Base-by-base conservation (phyloP, 2,113 vertebrate species). In the Haemorhous mexicanus region DNA sequence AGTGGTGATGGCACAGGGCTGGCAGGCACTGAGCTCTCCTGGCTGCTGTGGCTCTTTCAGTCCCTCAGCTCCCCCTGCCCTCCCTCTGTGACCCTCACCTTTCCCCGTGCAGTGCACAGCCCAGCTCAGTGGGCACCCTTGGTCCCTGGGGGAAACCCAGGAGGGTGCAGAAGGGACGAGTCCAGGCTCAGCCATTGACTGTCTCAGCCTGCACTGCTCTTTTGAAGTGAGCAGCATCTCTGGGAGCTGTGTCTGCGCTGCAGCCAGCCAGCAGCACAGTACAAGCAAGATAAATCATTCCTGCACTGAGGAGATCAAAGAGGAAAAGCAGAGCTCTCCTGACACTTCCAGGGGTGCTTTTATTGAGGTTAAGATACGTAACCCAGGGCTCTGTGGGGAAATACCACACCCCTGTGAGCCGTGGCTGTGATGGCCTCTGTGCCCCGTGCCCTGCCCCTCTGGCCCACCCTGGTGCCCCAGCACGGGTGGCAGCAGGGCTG, bases 81-180 rank as follows among this genome's bases (percentile, higher is more conserved):
- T 64, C n/a, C 7, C 62, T 2, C 56, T 2, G 3, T 17, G n/a
- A 11, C 52, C 52, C n/a, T 44, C 5, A 2, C n/a, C 55, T 43
- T 18, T 24, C 5, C 21, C 16, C 19, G 20, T 4, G 13, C 0
- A 8, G 56, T 2, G 50, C 37, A 32, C 3, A 22, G 2, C n/a
- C 26, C 4, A 0, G 44, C 55, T 6, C 1, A 1, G 2, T 0
- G 0, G 13, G 26, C 28, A 19, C 19, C 91, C 69, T 6, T 1
- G 16, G 43, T 55, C 10, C 56, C 16, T 10, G 0, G 32, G 66
- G 10, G 39, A 32, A 12, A 11, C 33, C 46, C 27, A 9, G n/a
- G 5, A 56, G 0, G 15, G 47, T n/a, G 78, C 58, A 26, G 50
- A 12, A 22, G 28, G 28, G 16, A 14, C 1, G 4, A 2, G 14